These are phyloP conservation scores for Ceratosolen fusciceps DNA, from an alignment of 1,140 invertebrate genomes.

Conservation along the genomic window DNA sequence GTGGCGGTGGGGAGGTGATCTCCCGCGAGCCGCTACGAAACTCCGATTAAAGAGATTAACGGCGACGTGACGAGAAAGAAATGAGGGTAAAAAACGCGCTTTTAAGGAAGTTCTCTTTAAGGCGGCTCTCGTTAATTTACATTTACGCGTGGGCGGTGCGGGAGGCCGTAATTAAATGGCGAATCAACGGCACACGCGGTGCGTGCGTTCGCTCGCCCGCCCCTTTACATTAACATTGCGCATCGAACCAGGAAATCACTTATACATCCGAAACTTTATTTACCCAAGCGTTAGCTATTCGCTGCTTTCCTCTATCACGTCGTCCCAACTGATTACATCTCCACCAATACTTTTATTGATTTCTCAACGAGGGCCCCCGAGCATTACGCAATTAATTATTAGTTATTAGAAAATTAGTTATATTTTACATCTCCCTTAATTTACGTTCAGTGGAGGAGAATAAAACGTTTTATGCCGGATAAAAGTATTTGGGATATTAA, in stretches of 20 bases:
- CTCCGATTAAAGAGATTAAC: conserved; percentile 5
- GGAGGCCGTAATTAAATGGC: conserved; percentile 61
- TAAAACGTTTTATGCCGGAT: background rate
- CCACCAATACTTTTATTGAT: background rate
- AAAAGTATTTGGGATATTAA: background rate
- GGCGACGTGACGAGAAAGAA: background rate
- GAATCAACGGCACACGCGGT: conserved; percentile 48
- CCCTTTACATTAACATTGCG: conserved; percentile 35
- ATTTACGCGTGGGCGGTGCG: conserved; percentile 54
- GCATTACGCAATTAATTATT: background rate
- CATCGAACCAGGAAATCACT: conserved; percentile 66
- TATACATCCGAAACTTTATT: conserved; percentile 54
- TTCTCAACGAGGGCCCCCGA: background rate
- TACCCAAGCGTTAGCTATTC: background rate
- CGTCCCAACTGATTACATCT: background rate
- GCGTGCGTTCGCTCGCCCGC: conserved; percentile 58
- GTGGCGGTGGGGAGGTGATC: too few species aligned
- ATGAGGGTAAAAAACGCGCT: background rate
- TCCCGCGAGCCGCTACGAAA: background rate
- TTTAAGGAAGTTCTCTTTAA: background rate
- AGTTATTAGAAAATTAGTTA: background rate
- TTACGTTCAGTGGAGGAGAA: background rate
- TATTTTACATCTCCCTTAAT: background rate
- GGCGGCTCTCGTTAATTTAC: conserved; percentile 59
- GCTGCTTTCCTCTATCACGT: background rate